Conservation (phyloP, 2,888 invertebrate species). For the Tiliacea aurago region DNA sequence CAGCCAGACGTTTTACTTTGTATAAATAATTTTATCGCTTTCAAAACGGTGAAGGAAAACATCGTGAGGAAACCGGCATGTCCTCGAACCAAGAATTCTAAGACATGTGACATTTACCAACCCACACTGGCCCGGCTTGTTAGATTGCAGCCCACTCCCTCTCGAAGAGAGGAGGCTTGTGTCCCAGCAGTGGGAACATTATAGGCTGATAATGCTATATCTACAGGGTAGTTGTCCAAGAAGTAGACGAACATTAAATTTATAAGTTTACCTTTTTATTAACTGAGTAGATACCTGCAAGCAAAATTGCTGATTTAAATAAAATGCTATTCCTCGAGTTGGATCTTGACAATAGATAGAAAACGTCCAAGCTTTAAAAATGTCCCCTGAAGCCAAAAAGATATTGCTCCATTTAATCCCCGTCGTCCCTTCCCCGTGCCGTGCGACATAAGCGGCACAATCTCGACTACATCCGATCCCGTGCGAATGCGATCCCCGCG, state of each 20-base stretch:
- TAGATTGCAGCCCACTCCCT: too few species aligned
- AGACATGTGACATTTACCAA: too few species aligned
- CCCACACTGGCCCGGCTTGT: too few species aligned
- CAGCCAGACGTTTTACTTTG: too few species aligned
- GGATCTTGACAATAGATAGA: background rate
- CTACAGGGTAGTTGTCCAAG: too few species aligned
- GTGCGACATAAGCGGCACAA: constrained; percentile 32
- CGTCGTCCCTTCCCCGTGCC: constrained; percentile 29
- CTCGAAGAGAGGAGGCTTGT: too few species aligned
- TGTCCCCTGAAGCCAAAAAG: background rate
- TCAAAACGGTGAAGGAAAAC: too few species aligned
- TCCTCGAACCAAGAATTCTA: too few species aligned
- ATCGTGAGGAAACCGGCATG: too few species aligned
- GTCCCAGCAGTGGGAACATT: too few species aligned
- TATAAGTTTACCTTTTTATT: background rate
- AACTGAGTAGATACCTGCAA: background rate
- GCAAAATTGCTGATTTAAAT: background rate
- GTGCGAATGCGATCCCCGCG: constrained; percentile 29
- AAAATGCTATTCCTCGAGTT: background rate
- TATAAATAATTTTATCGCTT: too few species aligned
- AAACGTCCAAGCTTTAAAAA: background rate
- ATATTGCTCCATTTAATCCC: constrained; percentile 3
- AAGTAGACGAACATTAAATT: background rate
- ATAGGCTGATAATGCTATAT: too few species aligned
- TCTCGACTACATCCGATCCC: constrained; percentile 29